Conservation (phyloP, 2,797 vertebrate genomes). For the Echiichthys vipera region DNA sequence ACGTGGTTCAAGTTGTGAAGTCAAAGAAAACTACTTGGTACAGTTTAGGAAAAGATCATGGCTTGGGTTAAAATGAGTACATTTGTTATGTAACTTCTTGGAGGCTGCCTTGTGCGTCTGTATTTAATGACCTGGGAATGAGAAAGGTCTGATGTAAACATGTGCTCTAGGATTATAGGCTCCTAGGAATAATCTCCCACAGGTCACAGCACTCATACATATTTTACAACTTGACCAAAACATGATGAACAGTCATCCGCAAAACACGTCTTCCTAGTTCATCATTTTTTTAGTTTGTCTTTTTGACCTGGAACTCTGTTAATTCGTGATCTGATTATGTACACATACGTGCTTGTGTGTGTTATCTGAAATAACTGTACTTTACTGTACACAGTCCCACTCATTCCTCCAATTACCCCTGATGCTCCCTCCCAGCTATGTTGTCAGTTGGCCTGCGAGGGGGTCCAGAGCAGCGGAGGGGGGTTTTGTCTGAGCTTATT, state of each 20-base stretch:
- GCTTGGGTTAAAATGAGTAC: too few species aligned
- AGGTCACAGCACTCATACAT: background rate
- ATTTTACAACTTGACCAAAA: background rate
- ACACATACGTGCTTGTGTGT: background rate
- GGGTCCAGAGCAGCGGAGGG: conserved; percentile 4
- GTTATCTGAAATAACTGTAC: conserved; percentile 47
- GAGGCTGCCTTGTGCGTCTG: too few species aligned
- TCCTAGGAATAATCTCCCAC: background rate
- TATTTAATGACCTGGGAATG: too few species aligned
- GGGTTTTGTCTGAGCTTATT: conserved; percentile 54
- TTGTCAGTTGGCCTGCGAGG: conserved; percentile 76
- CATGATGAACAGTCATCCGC: background rate
- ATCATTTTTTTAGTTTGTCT: too few species aligned
- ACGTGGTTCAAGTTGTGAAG: too few species aligned
- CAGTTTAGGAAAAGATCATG: too few species aligned
- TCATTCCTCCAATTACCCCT: conserved; percentile 57
- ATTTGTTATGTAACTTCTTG: too few species aligned
- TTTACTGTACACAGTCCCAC: conserved; percentile 49
- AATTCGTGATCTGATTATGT: conserved; percentile 4
- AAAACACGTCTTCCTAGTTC: too few species aligned
- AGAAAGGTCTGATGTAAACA: too few species aligned
- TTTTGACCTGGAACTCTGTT: background rate
- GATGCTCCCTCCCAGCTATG: conserved; percentile 41
- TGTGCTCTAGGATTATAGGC: background rate
- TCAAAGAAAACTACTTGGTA: too few species aligned